Percentiles rank a stretch among this genome's conserved stretches.
These are phyloP conservation scores for Cheilosia pagana DNA, from an alignment of 2,888 invertebrate species.

Conservation along the genomic window DNA sequence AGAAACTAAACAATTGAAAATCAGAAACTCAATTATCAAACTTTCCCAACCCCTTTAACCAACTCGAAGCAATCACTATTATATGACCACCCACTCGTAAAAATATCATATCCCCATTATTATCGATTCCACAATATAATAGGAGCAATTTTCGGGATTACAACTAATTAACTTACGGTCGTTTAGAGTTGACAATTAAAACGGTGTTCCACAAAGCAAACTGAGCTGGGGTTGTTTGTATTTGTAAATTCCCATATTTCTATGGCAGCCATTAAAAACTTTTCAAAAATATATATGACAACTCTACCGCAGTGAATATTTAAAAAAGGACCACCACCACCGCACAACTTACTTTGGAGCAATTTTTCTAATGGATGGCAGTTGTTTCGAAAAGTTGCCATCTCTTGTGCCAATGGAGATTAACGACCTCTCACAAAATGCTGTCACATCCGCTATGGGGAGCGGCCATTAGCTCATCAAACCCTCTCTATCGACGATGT, in stretches of 20 bases:
- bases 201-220: neutral
- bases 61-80: neutral
- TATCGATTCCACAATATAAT: neutral
- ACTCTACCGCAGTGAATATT: conserved; percentile 11
- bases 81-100: neutral
- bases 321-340: conserved; percentile 23
- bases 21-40: conserved; percentile 35
- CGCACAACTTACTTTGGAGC: conserved; percentile 18
- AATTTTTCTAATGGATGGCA: conserved; percentile 21
- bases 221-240: neutral
- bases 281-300: conserved; percentile 1
- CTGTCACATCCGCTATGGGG: neutral
- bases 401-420: conserved; percentile 11
- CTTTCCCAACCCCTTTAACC: neutral
- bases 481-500: conserved; percentile 10
- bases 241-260: conserved; percentile 8
- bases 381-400: conserved; percentile 1
- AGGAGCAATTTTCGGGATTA: conserved; percentile 6
- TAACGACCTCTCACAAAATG: conserved; percentile 8
- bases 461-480: conserved; percentile 15
- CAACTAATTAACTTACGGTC: conserved; percentile 24
- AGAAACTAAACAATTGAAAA: conserved; percentile 14
- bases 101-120: neutral
- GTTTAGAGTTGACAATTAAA: conserved; percentile 6
- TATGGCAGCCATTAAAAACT: neutral